Evolutionary conservation across 2,888 invertebrate genomes (phyloP).

Genomic region (Apantesis nais): DNA sequence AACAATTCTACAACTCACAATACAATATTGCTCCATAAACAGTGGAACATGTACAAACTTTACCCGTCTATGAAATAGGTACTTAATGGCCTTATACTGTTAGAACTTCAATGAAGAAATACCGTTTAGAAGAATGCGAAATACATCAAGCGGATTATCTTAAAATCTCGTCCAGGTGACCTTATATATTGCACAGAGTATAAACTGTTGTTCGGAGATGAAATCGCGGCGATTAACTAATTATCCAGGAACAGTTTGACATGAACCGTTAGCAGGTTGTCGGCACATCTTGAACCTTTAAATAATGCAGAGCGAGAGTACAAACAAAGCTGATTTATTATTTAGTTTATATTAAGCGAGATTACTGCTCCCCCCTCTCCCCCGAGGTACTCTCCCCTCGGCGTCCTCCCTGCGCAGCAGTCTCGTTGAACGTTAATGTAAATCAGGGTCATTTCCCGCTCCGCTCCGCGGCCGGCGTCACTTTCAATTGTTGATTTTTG

Average conservation of each 20-base stretch:
- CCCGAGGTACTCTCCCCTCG: not conserved
- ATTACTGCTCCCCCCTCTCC: constrained; percentile 19
- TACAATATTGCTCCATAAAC: no score
- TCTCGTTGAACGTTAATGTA: constrained; percentile 40
- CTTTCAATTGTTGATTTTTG: constrained; percentile 46
- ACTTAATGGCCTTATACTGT: no score
- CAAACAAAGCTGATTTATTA: constrained; percentile 55
- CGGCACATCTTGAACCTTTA: constrained; percentile 20
- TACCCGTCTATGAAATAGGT: no score
- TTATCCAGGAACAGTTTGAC: not conserved
- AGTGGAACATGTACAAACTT: no score
- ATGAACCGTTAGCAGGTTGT: constrained; percentile 1
- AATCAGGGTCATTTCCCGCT: constrained; percentile 43
- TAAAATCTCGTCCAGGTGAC: not conserved
- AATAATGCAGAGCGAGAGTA: constrained; percentile 39
- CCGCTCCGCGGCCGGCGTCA: constrained; percentile 41
- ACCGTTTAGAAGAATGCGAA: not conserved
- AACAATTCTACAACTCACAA: no score
- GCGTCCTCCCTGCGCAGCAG: not conserved
- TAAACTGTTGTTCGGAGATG: not conserved
- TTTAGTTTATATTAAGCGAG: constrained; percentile 53
- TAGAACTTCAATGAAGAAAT: no score
- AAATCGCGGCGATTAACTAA: no score
- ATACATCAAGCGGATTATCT: not conserved
- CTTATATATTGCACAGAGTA: not conserved